Base-by-base conservation (phyloP, 2,888 invertebrate species). In the Drosophila limbata region DNA sequence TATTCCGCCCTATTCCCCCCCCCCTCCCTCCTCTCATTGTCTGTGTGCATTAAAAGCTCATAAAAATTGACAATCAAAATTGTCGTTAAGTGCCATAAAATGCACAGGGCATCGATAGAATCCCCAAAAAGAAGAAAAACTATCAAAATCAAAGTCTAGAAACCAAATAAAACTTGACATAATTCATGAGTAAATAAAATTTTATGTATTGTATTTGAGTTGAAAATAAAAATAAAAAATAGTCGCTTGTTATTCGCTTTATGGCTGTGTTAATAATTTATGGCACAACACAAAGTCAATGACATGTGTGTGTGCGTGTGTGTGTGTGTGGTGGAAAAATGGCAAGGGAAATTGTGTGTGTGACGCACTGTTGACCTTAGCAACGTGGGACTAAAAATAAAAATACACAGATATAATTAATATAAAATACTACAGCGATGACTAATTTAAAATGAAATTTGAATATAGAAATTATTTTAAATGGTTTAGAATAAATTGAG, bases 31-130 rank as follows among this genome's bases (percentile, higher is more conserved):
- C 1, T 3, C 51, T 35, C 8, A 39, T 59, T 47, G 37, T 53
- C 25, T 57, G 37, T 13, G 50, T 56, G 65, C 77, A 73, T 79
- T 78, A 80, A 77, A 74, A 67, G 62, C 73, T 65, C 80, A 42
- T 79, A 71, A 79, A 79, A 80, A 67, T 59, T 53, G 66, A 64
- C 77, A 73, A 78, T 78, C 66, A 71, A 72, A 81, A 81, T 51
- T 53, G 73, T 78, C 78, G 79, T 78, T 79, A 79, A 78, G 65
- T 51, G 79, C 69, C 77, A 77, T 77, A 63, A 77, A 78, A 78
- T 50, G 60, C 69, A 78, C 33, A 6, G 31, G 19, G 13, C 17
- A 72, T 57, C 42, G 69, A 57, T 73, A 39, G 68, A 44, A 44
- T 44, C n/a, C 21, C 13, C 13, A 13, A 44, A 21, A 44, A n/a